Base-by-base conservation (phyloP, 2,888 invertebrate species). In the Acleris sparsana region DNA sequence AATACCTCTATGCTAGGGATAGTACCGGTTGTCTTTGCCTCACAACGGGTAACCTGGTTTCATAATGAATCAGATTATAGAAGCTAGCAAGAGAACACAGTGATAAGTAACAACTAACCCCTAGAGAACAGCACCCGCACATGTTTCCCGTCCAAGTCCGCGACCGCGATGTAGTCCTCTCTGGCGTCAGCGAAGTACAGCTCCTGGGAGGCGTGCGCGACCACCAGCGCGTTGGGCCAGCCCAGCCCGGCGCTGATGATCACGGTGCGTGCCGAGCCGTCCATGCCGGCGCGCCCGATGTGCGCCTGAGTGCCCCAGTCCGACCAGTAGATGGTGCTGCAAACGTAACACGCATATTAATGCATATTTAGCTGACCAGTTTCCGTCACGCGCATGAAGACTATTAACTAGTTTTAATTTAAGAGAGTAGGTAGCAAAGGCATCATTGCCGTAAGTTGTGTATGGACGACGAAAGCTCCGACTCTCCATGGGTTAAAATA, bases 131-230 rank as follows among this genome's bases (percentile, higher is more conserved):
- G 93, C 49, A 96, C 93, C 69, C 95, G 93, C 39, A 95, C 91
- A 79, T 95, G 94, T 63, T 93, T 93, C 13, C 98, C 97, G 80
- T 97, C 95, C 61, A 97, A 93, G 86, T 97, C 96, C 0, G 96
- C 94, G 46, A 97, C 96, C 62, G 96, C 97, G 64, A 98, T 96
- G 83, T 96, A 97, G 88, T 97, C 97, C 86, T 96, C 96, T 49
- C 96, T 92, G 6, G 97, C 97, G 88, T 97, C 97, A 0, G 96
- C 97, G 95, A 96, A 97, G 89, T 96, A 97, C n/a, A 97, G 88
- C 86, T 96, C 96, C 71, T 93, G 88, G 0, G 96, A 95, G 79
- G 96, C 95, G 77, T 94, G 95, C 59, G 94, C 94, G 56, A 97
- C 94, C 39, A 96, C 95, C 55, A 98, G 89, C 7, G 97, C 98